Evolutionary conservation across 2,113 vertebrate genomes (phyloP).

Genomic region (Motacilla alba): DNA sequence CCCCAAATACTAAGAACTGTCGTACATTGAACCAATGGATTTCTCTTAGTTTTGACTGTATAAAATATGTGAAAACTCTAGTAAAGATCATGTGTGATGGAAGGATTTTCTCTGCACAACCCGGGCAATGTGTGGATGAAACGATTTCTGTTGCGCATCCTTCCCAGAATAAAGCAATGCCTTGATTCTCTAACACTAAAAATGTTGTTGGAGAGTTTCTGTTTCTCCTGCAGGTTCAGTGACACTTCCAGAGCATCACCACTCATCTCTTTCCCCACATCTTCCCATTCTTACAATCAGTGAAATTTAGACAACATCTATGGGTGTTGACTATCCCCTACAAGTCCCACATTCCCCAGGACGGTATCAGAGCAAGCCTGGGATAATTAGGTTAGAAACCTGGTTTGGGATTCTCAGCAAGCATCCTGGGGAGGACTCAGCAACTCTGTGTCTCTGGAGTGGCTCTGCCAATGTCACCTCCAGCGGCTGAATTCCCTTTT

Average conservation of each 20-base stretch:
- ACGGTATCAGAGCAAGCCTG: not conserved
- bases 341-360: not conserved
- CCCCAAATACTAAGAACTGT: not conserved
- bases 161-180: not conserved
- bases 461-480: conserved; percentile 11
- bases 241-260: not conserved
- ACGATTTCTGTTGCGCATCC: not conserved
- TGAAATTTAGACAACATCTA: not conserved
- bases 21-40: rapidly evolving
- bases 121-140: not conserved
- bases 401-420: not conserved
- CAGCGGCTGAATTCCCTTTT: not conserved
- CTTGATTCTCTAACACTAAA: not conserved
- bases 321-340: not conserved
- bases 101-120: not conserved
- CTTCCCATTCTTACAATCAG: not conserved
- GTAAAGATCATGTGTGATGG: too few species aligned
- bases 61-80: not conserved
- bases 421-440: not conserved
- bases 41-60: not conserved
- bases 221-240: rapidly evolving
- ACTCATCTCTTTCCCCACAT: not conserved
- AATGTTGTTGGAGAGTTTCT: not conserved
- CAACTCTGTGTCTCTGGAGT: not conserved
- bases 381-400: not conserved